Conservation (phyloP, 2,797 vertebrate species). For the Streptopelia turtur region DNA sequence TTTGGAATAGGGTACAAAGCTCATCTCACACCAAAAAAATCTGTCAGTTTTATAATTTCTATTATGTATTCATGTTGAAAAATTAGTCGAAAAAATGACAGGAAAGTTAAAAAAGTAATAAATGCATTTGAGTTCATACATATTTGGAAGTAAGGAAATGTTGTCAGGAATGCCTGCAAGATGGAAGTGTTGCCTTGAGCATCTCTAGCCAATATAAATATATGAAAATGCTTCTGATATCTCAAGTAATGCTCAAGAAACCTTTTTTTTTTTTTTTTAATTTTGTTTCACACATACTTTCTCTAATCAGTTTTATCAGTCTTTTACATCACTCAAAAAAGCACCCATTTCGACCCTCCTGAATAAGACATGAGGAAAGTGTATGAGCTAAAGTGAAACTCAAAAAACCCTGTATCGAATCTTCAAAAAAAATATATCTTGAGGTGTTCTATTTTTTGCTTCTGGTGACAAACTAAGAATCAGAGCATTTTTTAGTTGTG, state of each 20-base stretch:
- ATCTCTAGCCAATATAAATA: background rate
- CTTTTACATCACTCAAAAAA: background rate
- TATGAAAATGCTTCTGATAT: background rate
- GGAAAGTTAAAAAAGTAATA: background rate
- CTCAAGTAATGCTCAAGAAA: background rate
- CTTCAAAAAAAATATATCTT: background rate
- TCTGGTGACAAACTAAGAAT: background rate
- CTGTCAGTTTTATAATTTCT: background rate
- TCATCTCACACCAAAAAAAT: accelerated
- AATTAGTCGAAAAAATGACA: background rate
- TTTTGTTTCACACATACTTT: background rate
- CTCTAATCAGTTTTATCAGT: background rate
- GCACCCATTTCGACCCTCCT: background rate
- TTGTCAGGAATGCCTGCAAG: background rate
- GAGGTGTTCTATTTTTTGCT: background rate
- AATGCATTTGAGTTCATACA: background rate
- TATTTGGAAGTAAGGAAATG: background rate
- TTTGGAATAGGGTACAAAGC: background rate
- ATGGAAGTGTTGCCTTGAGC: background rate
- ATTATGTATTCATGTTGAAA: background rate
- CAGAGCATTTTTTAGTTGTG: background rate
- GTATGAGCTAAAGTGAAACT: background rate
- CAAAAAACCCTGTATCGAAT: background rate
- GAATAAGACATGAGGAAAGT: background rate
- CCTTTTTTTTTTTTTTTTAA: background rate